These are phyloP conservation scores for Chirona hameri DNA, from an alignment of 2,888 invertebrate genomes.

Conservation along the genomic window DNA sequence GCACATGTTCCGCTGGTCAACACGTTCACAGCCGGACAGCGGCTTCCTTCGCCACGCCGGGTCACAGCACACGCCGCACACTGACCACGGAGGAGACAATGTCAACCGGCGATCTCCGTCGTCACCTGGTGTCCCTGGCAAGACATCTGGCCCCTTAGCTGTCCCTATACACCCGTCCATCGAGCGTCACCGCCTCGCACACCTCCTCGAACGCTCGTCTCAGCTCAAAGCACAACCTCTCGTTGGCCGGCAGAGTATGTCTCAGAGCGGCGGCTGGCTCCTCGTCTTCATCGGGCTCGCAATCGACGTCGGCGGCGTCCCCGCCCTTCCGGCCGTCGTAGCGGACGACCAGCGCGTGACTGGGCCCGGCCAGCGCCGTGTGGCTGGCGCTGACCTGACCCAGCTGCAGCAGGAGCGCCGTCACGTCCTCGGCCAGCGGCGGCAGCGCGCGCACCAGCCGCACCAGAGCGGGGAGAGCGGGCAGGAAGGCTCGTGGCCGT, in stretches of 20 bases:
- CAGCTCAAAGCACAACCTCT: slow-evolving; percentile 3
- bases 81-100: too few relatives aligned
- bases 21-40: too few relatives aligned
- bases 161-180: not conserved
- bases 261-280: not conserved
- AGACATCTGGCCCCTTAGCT: too few relatives aligned
- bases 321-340: not conserved
- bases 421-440: slow-evolving; percentile 82
- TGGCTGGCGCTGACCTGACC: slow-evolving; percentile 81
- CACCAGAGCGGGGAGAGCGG: slow-evolving; percentile 72
- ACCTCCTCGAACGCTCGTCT: not conserved
- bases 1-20: too few relatives aligned
- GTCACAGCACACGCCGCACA: too few relatives aligned
- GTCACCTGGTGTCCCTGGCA: too few relatives aligned
- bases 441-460: slow-evolving; percentile 89
- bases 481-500: slow-evolving; percentile 27
- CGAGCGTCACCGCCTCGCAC: slow-evolving; percentile 13
- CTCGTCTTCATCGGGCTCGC: too few relatives aligned
- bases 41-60: too few relatives aligned
- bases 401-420: slow-evolving; percentile 76
- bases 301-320: not conserved
- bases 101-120: too few relatives aligned
- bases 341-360: not conserved
- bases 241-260: not conserved
- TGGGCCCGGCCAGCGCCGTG: slow-evolving; percentile 57